Base-by-base conservation (phyloP, 1,140 invertebrate species). In the Phortica variegata region DNA sequence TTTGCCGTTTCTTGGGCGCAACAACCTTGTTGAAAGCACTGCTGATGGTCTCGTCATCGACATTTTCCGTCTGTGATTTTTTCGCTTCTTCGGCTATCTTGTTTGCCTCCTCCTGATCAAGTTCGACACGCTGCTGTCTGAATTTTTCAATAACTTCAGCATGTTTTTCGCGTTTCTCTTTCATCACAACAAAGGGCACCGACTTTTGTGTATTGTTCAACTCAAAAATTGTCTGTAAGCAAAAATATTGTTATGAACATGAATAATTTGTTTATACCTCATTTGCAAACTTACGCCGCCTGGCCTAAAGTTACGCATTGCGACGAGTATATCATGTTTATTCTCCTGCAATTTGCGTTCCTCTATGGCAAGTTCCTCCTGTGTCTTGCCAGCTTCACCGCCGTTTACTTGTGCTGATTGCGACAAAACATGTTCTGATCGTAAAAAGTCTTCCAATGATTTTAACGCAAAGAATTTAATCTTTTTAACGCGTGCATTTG, bases 141-240 rank as follows among this genome's bases (percentile, higher is more conserved):
- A 61, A 76, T 77, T 60, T 75, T 73, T 79, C 65, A 34, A 87
- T 85, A 36, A 77, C 80, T n/a, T 83, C 70, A 60, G 84, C 80
- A 74, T 89, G 79, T 69, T 84, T 78, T 50, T 79, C 59, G 40
- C 87, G 80, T 74, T 88, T 89, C 10, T 80, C 76, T 75, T 89
- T 87, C 88, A 89, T 89, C 0, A 85, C 80, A 41, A 83, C 57
- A 58, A 86, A 86, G 63, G 85, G 84, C 2, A 81, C 77, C 0
- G 87, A 90, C 52, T 91, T 91, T 44, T 86, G 84, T 47, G 88
- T 91, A 5, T 84, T 82, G 46, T 90, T 89, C 19, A 97, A 82
- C 79, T 98, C 95, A 79, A 98, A 95, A 61, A 98, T 89, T 8
- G 94, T 98, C 91, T 96, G 66, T 23, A 84, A 82, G 52, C 49